Conservation (phyloP, 2,113 vertebrate genomes). For the Corythoichthys intestinalis region DNA sequence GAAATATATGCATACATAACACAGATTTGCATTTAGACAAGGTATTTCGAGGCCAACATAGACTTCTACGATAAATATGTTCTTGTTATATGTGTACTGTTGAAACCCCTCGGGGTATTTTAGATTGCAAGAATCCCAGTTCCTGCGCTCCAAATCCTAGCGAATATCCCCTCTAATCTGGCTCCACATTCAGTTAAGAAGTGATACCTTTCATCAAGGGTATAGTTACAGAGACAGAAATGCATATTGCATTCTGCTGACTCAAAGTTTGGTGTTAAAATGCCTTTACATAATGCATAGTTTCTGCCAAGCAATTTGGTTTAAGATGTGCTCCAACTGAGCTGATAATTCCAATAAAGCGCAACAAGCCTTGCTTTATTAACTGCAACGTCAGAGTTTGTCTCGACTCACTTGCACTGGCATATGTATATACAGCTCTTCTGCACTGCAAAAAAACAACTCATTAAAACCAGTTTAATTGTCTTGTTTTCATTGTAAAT, state of each 20-base stretch:
- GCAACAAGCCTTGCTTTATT: slow-evolving; percentile 45
- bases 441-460: too few relatives aligned
- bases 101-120: slow-evolving; percentile 25
- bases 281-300: slow-evolving; percentile 42
- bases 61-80: slow-evolving; percentile 18
- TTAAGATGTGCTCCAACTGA: slow-evolving; percentile 45
- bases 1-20: slow-evolving; percentile 36
- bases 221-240: slow-evolving; percentile 17
- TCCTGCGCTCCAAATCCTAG: slow-evolving; percentile 21
- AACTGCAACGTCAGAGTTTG: slow-evolving; percentile 29
- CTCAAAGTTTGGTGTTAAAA: slow-evolving; percentile 44
- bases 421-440: slow-evolving; percentile 2
- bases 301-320: slow-evolving; percentile 51
- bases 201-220: slow-evolving; percentile 16
- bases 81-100: slow-evolving; percentile 22
- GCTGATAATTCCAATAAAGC: slow-evolving; percentile 45
- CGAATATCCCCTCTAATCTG: slow-evolving; percentile 11
- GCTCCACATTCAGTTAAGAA: slow-evolving; percentile 23
- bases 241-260: slow-evolving; percentile 37
- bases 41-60: slow-evolving; percentile 43
- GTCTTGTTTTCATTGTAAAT: too few relatives aligned
- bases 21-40: slow-evolving; percentile 53
- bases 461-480: too few relatives aligned
- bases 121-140: slow-evolving; percentile 19
- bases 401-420: slow-evolving; percentile 2